phyloP scores from a whole-genome alignment of 1,140 invertebrate genomes.

The Caerostris extrusa region DNA sequence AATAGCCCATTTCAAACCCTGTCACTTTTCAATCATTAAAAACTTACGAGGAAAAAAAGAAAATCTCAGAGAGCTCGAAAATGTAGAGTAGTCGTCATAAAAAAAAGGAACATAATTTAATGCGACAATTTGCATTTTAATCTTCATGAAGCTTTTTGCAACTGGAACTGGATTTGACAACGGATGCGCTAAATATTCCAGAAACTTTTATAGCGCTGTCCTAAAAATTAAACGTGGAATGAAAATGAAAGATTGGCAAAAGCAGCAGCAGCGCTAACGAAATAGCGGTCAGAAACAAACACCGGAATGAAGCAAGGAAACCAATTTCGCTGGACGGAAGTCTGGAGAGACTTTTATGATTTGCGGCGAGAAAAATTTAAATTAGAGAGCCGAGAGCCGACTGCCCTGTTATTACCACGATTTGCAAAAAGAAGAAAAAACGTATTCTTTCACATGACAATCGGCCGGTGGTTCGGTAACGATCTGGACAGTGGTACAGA shows the following conservation, averaged over 20 bases:
- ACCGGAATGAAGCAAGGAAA: not conserved
- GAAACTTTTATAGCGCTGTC: too few species aligned
- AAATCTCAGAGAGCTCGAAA: too few species aligned
- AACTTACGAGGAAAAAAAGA: too few species aligned
- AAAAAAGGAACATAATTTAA: too few species aligned
- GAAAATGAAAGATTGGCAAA: not conserved
- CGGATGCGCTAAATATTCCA: not conserved
- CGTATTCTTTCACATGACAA: slow-evolving; percentile 1
- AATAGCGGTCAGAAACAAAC: not conserved
- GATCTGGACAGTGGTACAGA: not conserved
- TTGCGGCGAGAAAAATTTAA: not conserved
- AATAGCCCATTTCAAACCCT: too few species aligned
- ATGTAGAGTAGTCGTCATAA: too few species aligned
- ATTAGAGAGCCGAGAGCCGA: not conserved
- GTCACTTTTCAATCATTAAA: too few species aligned
- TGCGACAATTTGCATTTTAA: too few species aligned
- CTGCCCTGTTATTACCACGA: not conserved
- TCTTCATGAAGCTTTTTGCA: not conserved
- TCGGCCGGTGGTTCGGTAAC: not conserved
- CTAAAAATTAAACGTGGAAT: not conserved
- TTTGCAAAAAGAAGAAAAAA: not conserved
- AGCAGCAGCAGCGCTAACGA: not conserved
- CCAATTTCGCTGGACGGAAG: not conserved
- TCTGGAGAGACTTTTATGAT: not conserved
- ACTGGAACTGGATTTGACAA: not conserved